Conservation (phyloP, 2,888 invertebrate species). For the Thera obeliscata region DNA sequence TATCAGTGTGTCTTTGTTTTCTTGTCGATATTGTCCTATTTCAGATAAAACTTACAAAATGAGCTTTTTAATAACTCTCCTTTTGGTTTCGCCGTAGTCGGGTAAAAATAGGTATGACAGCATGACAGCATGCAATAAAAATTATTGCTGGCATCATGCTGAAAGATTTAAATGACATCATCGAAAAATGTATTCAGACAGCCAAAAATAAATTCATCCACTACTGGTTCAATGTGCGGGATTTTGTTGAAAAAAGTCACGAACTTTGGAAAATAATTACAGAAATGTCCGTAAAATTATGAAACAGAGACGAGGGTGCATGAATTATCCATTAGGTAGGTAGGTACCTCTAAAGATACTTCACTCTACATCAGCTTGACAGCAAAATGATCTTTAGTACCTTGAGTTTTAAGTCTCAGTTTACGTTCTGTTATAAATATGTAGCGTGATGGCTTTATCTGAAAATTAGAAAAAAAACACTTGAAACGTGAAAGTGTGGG, state of each 20-base stretch:
- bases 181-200: conserved; percentile 20
- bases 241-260: conserved; percentile 53
- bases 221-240: conserved; percentile 41
- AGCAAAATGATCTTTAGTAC: background rate
- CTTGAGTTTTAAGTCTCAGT: background rate
- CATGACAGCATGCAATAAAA: conserved; percentile 2
- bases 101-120: background rate
- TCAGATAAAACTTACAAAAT: too few species aligned
- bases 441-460: background rate
- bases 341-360: conserved; percentile 9
- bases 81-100: too few species aligned
- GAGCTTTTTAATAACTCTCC: background rate
- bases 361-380: conserved; percentile 5
- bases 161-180: conserved; percentile 16
- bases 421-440: background rate
- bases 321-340: conserved; percentile 78
- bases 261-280: conserved; percentile 70
- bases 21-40: too few species aligned
- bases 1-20: too few species aligned
- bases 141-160: conserved; percentile 8
- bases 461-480: background rate
- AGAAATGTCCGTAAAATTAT: conserved; percentile 73
- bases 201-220: conserved; percentile 33
- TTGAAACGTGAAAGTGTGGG: background rate
- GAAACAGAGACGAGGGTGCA: conserved; percentile 74